Evolutionary conservation across 2,888 invertebrate genomes (phyloP), one percentile per base, ranked within the genome.

Genomic region (Drosophila sordidula): DNA sequence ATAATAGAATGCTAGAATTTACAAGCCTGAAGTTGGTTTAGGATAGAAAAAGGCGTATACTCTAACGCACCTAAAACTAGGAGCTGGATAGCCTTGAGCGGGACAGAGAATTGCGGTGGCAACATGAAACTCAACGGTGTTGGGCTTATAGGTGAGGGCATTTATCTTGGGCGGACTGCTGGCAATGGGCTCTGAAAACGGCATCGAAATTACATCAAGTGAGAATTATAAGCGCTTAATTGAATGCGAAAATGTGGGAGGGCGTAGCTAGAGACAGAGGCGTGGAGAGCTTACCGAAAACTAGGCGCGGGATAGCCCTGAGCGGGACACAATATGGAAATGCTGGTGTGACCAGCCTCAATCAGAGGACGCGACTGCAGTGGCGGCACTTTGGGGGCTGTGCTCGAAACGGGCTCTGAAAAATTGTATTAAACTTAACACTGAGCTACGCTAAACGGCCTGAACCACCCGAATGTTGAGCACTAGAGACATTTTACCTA

Each of bases 291-390:
- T 80, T 85, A 96, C 95, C 95, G 95, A 94, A 95, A 95, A 85
- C 93, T 92, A 85, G 96, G 96, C 81, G 95, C 95, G 62, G 96
- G 96, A 93, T 94, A 96, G 26, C 95, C 95, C 92, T 96, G 96
- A 41, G 96, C 95, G 65, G 95, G 96, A 91, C 96, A 96, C 86
- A 95, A 92, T 75, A 96, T 93, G 12, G 95, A 95, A 85, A 95
- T 93, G 89, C 93, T 94, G 78, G 91, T 91, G 66, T 92, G 92
- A 78, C 93, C 90, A 78, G 92, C 90, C 70, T 90, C 84, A 39
- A 75, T 69, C 39, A 92, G 71, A 6, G 92, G 92, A 11, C 92
- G 87, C 2, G 92, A 93, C 78, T 93, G 93, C 61, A 93, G 79
- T 1, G 93, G 91, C 18, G 94, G 93, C 47, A 94, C 92, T 81